Evolutionary conservation across 1,140 invertebrate genomes (phyloP).

Genomic region (Drosophila bipectinata): DNA sequence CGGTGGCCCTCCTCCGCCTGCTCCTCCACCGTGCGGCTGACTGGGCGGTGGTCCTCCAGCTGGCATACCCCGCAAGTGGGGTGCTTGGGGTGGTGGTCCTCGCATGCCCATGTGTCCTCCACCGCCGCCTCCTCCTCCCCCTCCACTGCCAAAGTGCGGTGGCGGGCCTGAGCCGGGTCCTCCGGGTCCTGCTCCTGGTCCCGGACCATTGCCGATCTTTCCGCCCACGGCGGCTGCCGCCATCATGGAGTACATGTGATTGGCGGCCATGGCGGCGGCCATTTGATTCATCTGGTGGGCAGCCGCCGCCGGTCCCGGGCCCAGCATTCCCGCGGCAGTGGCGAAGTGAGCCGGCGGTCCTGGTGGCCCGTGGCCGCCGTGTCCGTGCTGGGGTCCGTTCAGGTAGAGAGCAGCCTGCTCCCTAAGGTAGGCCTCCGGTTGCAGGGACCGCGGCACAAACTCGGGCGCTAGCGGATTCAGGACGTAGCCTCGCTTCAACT

Average conservation of each 20-base stretch:
- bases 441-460: constrained; percentile 88
- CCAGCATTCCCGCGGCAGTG: constrained; percentile 56
- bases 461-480: constrained; percentile 93
- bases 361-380: constrained; percentile 46
- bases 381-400: constrained; percentile 56
- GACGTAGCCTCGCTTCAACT: constrained; percentile 90
- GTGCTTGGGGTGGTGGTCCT: constrained; percentile 62
- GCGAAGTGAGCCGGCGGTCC: constrained; percentile 61
- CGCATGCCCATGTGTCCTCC: constrained; percentile 74
- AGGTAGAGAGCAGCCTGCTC: constrained; percentile 78
- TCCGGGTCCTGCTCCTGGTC: constrained; percentile 39
- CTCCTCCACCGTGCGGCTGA: constrained; percentile 25
- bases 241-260: constrained; percentile 76
- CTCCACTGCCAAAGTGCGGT: constrained; percentile 64
- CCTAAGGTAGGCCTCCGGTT: constrained; percentile 84
- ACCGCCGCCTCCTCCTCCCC: constrained; percentile 34
- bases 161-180: constrained; percentile 38
- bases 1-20: constrained; percentile 42
- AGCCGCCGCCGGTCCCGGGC: constrained; percentile 57
- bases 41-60: constrained; percentile 38
- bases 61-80: constrained; percentile 56
- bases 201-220: constrained; percentile 57
- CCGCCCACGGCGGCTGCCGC: constrained; percentile 60
- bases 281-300: constrained; percentile 74
- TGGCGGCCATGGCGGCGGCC: constrained; percentile 70